Base-by-base conservation (phyloP, 2,888 invertebrate genomes). In the Serrognathus titanus region DNA sequence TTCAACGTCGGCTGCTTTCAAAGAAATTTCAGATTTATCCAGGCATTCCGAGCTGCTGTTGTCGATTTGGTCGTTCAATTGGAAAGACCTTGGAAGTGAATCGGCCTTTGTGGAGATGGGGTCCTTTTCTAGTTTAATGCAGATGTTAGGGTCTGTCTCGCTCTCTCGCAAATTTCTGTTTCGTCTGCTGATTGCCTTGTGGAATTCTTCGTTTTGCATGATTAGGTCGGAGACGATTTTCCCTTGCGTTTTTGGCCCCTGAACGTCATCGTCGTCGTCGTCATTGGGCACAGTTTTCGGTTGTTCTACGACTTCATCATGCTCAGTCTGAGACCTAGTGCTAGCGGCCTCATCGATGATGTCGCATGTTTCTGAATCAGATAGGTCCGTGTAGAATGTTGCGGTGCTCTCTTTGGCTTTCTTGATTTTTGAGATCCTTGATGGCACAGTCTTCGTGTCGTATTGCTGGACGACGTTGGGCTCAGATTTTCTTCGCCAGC, bases 161-260 rank as follows among this genome's bases (percentile, higher is more conserved):
- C 71, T 74, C 35, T 72, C 69, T 45, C 68, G 69, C 67, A 70
- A 38, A 49, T 53, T 75, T 66, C 78, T 78, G 74, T 77, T 82
- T 60, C 89, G 85, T 67, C 89, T 89, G 65, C 88, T 89, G 24
- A 90, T 78, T 43, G 91, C 81, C 62, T 89, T 86, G 64, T 92
- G 89, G 63, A 92, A 91, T 61, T 92, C 92, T 65, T 88, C 83
- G 69, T 89, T 92, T 71, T 92, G 89, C 84, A 92, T 86, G 4
- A 94, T 77, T 10, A 93, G 79, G 70, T 92, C 92, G 1, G 91
- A 87, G 49, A 94, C 91, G 48, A 94, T 87, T 76, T 91, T 82
- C 75, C 90, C 88, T 66, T 87, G 79, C 71, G 82, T 86, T 68
- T 62, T 72, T 63, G 38, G 37, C 24, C 43, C 36, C 9, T 41